Evolutionary conservation across 2,113 vertebrate species (phyloP).

Genomic region (Pseudonaja textilis): DNA sequence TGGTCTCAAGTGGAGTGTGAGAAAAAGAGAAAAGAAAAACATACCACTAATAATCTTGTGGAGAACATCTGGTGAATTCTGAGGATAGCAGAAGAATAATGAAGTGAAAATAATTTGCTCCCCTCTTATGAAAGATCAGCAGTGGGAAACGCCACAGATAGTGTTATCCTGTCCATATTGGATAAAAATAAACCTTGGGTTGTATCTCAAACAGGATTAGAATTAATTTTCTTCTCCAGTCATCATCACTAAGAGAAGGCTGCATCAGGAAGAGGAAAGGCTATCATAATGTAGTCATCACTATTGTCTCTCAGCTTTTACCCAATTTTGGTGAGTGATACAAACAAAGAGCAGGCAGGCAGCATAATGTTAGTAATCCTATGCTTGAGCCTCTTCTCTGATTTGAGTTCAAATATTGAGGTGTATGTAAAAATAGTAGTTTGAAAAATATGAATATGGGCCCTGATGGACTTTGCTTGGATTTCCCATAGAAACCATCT

Average conservation of each 20-base stretch:
- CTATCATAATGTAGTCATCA: neutral
- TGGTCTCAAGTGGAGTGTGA: neutral
- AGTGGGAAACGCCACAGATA: neutral
- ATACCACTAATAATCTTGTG: accelerated
- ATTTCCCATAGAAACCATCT: neutral
- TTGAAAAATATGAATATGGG: neutral
- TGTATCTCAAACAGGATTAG: neutral
- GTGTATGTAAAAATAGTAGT: neutral
- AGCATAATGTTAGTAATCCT: neutral
- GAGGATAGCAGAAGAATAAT: neutral
- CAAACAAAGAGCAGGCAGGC: neutral
- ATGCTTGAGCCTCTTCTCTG: neutral
- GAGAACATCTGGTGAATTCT: neutral
- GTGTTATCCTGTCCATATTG: neutral
- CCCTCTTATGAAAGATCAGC: neutral
- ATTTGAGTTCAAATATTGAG: neutral
- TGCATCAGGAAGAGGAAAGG: neutral
- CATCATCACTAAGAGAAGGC: neutral
- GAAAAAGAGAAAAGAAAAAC: neutral
- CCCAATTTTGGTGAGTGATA: neutral
- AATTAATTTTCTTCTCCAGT: neutral
- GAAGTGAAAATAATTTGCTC: neutral
- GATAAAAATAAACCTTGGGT: neutral
- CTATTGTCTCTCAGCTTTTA: neutral
- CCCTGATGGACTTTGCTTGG: neutral